Base-by-base conservation (phyloP, 2,797 vertebrate genomes). In the Pangasius krempfi region DNA sequence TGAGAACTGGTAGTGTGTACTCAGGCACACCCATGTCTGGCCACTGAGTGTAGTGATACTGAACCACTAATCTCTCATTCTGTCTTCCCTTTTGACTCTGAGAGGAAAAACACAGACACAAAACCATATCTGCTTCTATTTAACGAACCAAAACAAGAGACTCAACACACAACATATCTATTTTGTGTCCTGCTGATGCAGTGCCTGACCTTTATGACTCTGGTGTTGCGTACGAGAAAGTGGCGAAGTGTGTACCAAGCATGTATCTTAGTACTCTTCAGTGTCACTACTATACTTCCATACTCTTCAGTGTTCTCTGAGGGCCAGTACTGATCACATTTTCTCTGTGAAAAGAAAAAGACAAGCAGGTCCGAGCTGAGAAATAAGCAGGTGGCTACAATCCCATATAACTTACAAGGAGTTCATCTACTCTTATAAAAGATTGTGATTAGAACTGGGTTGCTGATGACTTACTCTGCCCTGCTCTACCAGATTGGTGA, bases 11-110 rank as follows among this genome's bases (percentile, higher is more conserved):
- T 86, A 99, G 97, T 0, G 98, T 97, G 4, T 99, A 99, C 94
- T 99, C 98, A 0, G 99, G 98, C 22, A 99, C 98, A 0, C 99
- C 99, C 99, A 99, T 99, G 94, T 99, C 99, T 40, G 99, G 99
- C 99, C 99, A 99, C 95, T 99, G 98, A 0, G 99, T 99, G 95
- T 99, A 99, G 94, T 99, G 99, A 90, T 98, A 99, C 94, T 99
- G 99, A 78, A 98, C 96, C 90, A 99, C 96, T 0, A 93, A 95
- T 75, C 98, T 96, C 93, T 98, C 98, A 0, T 98, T 98, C 87
- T 98, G 97, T 89, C 97, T 97, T 84, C 97, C 97, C 33, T 98
- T 99, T 95, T 98, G 98, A 87, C 96, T 96, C 97, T 98, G 88
- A 47, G 89, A 72, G 10, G 10, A 84, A 27, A 84, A 40, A 84